A percentile compares a stretch with the other conserved stretches of the same genome.
Conservation (phyloP, 2,797 vertebrate species). For the Pipistrellus nathusii region DNA sequence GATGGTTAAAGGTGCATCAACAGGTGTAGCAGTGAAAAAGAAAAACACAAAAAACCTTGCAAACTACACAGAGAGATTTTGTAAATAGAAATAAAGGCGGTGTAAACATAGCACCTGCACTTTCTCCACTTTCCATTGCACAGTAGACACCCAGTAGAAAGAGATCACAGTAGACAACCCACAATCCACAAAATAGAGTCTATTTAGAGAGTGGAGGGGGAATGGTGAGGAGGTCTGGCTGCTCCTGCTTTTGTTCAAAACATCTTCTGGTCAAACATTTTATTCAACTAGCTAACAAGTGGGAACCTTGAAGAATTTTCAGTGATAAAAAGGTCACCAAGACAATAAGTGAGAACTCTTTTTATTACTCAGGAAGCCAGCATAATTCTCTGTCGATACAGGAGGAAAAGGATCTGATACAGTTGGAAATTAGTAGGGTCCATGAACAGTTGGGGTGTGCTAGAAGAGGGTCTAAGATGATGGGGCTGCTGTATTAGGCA, state of each 20-base stretch:
- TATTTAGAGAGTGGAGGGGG: neutral
- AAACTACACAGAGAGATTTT: conserved; percentile 61
- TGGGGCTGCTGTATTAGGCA: neutral
- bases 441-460: neutral
- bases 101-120: conserved; percentile 49
- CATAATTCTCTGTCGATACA: conserved; percentile 9
- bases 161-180: neutral
- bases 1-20: neutral
- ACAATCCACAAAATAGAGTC: neutral
- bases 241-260: neutral
- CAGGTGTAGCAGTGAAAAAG: conserved; percentile 25
- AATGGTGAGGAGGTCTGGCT: neutral
- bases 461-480: neutral
- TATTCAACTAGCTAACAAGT: neutral
- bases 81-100: conserved; percentile 66
- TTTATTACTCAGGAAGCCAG: conserved; percentile 42
- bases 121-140: conserved; percentile 35
- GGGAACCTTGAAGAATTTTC: conserved; percentile 46
- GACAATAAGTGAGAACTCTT: neutral
- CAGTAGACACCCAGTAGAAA: neutral
- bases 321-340: neutral
- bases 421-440: neutral
- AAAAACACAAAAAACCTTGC: neutral
- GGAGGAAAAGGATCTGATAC: neutral
- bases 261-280: neutral